Evolutionary conservation across 2,113 vertebrate species (phyloP), one percentile per base, ranked within the genome.

Genomic region (Martes martes): DNA sequence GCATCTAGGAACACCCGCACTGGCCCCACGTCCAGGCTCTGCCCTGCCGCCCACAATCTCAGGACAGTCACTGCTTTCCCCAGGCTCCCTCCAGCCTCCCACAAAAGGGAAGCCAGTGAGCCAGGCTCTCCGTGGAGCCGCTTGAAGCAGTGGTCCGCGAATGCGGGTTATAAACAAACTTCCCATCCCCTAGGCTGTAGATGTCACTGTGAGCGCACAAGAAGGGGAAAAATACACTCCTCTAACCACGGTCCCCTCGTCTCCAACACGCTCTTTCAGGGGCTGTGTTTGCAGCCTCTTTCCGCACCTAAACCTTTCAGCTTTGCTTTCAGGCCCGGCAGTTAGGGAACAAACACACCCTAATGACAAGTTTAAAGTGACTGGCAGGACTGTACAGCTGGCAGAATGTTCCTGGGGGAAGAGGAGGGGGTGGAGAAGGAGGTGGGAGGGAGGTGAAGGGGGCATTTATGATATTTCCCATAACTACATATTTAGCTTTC

Each of bases 101-200:
- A 76, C 33, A 65, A 79, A 95, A 92, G 89, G 89, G 39, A 91
- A 92, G 92, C 80, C 9, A 3, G 80, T 67, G 7, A 90, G 85
- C 50, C 42, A 78, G 98, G 97, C 97, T 96, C 93, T 33, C 94
- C 11, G 73, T n/a, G 24, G 69, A 98, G 47, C 84, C 92, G 96
- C 97, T 98, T 96, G 28, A 63, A 92, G 97, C 78, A 73, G 89
- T 18, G 59, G 94, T 85, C 85, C 83, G 71, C 76, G 78, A 85
- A 84, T 74, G 63, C 31, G 18, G 73, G 81, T 76, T 95, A 78
- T 59, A 74, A 81, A 73, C 80, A 14, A 2, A 16, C 76, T 91
- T 78, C 61, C 31, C 67, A 67, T 89, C 24, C 67, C 50, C n/a
- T 93, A 36, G 94, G 97, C 98, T 94, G 52, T 0, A 69, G 63